A percentile compares a stretch with the other conserved stretches of the same genome.
These are phyloP conservation scores for Phainopepla nitens DNA, from an alignment of 2,113 vertebrate species.

Conservation along the genomic window DNA sequence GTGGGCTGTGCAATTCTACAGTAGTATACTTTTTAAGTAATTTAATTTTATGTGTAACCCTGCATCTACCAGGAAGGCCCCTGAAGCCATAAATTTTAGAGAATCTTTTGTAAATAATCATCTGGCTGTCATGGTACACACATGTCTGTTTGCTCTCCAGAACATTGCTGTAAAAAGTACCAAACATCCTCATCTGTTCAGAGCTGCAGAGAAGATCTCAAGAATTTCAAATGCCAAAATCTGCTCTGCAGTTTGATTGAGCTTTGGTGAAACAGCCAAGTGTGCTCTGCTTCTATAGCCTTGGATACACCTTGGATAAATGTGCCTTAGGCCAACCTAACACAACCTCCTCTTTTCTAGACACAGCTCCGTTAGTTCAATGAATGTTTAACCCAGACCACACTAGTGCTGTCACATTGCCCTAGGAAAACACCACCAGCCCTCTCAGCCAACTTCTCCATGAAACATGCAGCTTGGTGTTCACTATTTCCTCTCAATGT, in stretches of 20 bases:
- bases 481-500: not conserved
- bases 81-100: not conserved
- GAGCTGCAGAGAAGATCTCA: not conserved
- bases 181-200: not conserved
- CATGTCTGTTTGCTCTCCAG: not conserved
- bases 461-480: not conserved
- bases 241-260: not conserved
- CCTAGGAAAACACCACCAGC: not conserved
- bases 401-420: not conserved
- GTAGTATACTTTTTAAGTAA: not conserved
- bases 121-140: not conserved
- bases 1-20: not conserved
- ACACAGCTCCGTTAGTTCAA: not conserved
- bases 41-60: not conserved
- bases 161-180: not conserved
- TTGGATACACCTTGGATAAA: not conserved
- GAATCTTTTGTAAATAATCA: not conserved
- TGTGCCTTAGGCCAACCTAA: not conserved
- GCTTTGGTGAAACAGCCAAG: not conserved
- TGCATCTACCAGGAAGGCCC: not conserved
- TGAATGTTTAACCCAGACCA: not conserved
- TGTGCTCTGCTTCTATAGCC: not conserved
- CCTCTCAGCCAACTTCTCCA: not conserved
- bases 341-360: not conserved
- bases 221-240: not conserved